Evolutionary conservation across 2,797 vertebrate species (phyloP).

Genomic region (Luscinia megarhynchos): DNA sequence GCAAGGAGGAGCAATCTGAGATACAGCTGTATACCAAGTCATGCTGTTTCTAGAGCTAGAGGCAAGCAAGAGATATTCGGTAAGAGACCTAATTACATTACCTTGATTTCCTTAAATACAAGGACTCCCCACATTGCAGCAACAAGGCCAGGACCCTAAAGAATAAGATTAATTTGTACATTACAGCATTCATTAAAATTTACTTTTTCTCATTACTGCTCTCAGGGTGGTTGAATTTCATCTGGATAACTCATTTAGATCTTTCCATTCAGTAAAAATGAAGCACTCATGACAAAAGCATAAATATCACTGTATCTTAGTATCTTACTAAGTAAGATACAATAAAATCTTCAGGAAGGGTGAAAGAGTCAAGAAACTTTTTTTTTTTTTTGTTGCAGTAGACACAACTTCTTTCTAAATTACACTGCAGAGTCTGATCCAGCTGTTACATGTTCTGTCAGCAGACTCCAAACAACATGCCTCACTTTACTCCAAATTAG

Average conservation of each 20-base stretch:
- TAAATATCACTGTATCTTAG: neutral
- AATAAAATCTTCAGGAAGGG: neutral
- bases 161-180: conserved; percentile 27
- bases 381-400: neutral
- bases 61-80: neutral
- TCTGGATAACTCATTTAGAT: neutral
- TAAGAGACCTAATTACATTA: conserved; percentile 30
- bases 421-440: neutral
- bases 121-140: conserved; percentile 89
- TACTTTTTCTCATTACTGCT: neutral
- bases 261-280: neutral
- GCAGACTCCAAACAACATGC: neutral
- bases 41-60: neutral
- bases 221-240: neutral
- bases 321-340: neutral
- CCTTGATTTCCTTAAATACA: conserved; percentile 86
- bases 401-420: neutral
- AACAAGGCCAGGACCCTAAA: conserved; percentile 87
- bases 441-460: neutral
- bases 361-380: neutral
- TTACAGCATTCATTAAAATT: neutral
- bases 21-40: neutral
- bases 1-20: neutral
- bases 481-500: neutral
- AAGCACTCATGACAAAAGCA: neutral